Conservation (phyloP, 23 tunicate genomes). For the Oikopleura dioica region DNA sequence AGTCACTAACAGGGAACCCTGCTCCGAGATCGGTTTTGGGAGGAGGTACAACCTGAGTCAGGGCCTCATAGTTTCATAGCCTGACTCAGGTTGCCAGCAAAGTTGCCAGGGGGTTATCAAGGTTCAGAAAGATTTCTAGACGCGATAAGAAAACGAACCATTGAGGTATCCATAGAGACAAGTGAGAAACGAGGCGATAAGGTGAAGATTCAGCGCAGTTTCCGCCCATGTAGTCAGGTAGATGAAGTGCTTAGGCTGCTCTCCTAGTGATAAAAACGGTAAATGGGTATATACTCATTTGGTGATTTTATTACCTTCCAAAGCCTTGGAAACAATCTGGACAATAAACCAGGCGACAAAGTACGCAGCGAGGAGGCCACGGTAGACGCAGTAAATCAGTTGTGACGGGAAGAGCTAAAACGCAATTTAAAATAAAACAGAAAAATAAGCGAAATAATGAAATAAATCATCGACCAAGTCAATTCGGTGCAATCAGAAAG, state of each 20-base stretch:
- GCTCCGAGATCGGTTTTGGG: too few species aligned
- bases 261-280: too few species aligned
- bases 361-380: conserved; percentile 6
- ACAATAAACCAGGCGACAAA: conserved; percentile 7
- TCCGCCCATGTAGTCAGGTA: conserved; percentile 13
- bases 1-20: too few species aligned
- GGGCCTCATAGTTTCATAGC: too few species aligned
- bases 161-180: not conserved
- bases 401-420: conserved; percentile 12
- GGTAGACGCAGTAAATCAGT: not conserved
- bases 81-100: too few species aligned
- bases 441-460: too few species aligned
- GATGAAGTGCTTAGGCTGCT: conserved; percentile 2
- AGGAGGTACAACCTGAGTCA: too few species aligned
- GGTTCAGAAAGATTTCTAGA: too few species aligned
- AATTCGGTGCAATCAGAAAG: too few species aligned
- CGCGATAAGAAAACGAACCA: not conserved
- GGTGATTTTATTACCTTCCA: not conserved
- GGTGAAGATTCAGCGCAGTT: conserved; percentile 9
- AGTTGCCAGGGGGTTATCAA: too few species aligned
- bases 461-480: too few species aligned
- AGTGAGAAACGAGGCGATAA: conserved; percentile 4
- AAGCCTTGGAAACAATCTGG: not conserved
- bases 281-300: not conserved
- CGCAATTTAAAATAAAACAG: too few species aligned